Conservation (phyloP, 1,140 invertebrate species). For the Drosophila nebulosa region DNA sequence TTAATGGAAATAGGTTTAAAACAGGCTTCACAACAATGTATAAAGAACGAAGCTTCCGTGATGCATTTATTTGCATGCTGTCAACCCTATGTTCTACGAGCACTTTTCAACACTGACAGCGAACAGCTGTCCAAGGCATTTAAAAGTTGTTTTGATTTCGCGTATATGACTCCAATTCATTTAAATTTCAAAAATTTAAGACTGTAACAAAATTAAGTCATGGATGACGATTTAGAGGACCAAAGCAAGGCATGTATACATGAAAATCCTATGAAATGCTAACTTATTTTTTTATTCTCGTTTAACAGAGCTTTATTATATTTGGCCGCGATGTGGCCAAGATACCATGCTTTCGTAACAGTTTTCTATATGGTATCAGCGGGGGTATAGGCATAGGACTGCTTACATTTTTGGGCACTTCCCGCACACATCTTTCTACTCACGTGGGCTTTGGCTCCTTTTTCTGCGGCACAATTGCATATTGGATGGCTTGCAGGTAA, state of each 20-base stretch:
- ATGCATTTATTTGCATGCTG: too few species aligned
- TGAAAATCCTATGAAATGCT: neutral
- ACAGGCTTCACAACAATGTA: too few species aligned
- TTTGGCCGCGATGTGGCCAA: slow-evolving; percentile 83
- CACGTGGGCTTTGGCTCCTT: slow-evolving; percentile 83
- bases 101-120: slow-evolving; percentile 26
- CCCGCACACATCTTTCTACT: slow-evolving; percentile 81
- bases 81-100: too few species aligned
- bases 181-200: slow-evolving; percentile 1
- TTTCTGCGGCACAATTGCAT: slow-evolving; percentile 82
- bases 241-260: slow-evolving; percentile 37
- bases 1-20: too few species aligned
- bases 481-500: slow-evolving; percentile 83
- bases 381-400: slow-evolving; percentile 83
- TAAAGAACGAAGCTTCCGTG: too few species aligned
- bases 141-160: slow-evolving; percentile 20
- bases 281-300: neutral
- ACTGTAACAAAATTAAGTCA: slow-evolving; percentile 8
- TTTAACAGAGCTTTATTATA: slow-evolving; percentile 63
- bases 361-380: slow-evolving; percentile 84
- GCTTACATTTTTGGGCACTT: slow-evolving; percentile 84
- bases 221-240: slow-evolving; percentile 58
- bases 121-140: slow-evolving; percentile 44
- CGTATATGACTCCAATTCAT: neutral
- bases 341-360: slow-evolving; percentile 85